phyloP scores from a whole-genome alignment of 2,888 invertebrate genomes.

The Drymonia ruficornis region DNA sequence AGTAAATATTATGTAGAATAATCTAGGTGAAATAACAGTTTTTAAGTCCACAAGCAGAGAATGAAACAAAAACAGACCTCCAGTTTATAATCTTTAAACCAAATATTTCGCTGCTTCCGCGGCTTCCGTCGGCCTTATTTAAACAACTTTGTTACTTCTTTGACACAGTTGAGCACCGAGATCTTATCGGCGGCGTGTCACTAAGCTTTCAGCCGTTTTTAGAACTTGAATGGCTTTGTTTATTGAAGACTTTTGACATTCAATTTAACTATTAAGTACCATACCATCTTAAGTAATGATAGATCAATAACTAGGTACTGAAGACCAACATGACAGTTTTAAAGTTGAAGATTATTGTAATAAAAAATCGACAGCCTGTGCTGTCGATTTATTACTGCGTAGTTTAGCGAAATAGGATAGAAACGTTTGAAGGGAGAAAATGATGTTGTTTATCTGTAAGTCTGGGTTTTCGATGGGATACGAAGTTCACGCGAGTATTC shows the following conservation, averaged over 20 bases:
- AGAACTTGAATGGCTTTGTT: not conserved
- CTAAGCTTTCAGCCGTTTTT: not conserved
- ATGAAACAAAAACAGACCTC: too few relatives aligned
- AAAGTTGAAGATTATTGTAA: not conserved
- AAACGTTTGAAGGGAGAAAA: not conserved
- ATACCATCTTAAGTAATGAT: not conserved
- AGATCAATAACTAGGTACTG: not conserved
- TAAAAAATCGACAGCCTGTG: too few relatives aligned
- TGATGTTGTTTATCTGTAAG: not conserved
- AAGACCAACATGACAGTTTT: not conserved
- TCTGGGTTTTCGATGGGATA: not conserved
- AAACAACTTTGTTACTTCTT: slow-evolving; percentile 1
- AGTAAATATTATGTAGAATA: too few relatives aligned
- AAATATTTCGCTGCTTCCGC: slow-evolving; percentile 2
- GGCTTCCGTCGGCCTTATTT: not conserved
- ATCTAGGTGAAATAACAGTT: too few relatives aligned
- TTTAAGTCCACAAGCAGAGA: not conserved
- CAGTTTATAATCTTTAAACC: not conserved
- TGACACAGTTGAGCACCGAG: not conserved
- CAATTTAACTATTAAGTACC: not conserved
- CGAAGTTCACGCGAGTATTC: not conserved
- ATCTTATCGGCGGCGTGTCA: not conserved
- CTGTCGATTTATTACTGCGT: not conserved
- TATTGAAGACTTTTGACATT: not conserved
- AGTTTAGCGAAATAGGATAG: not conserved